Evolutionary conservation across 2,888 invertebrate species (phyloP), one percentile per base, ranked within the genome.

Genomic region (Mythimna lalbum): DNA sequence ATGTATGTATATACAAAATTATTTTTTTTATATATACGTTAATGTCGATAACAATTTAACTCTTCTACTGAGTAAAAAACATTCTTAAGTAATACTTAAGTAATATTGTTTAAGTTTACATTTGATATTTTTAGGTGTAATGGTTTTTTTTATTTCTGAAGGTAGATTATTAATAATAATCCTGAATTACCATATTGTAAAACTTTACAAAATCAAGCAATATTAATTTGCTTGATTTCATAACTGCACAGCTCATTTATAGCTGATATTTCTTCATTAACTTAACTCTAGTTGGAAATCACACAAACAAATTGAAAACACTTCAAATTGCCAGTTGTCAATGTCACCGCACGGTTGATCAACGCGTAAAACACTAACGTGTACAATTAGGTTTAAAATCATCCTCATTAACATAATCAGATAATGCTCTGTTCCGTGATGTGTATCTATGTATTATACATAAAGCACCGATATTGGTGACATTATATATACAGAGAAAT

Each of bases 361-460:
- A 74, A 56, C 68, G 70, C 63, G 63, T 69, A 71, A 76, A 82
- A 82, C 83, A 76, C 84, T 79, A 83, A 67, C 84, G 76, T 74
- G 63, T 67, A 86, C 86, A 87, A 88, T 89, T 87, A 87, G 84
- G 83, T 89, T 87, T 88, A 81, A 86, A 88, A 88, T 85, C 85
- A 83, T 78, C 83, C 81, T 86, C 85, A 87, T 89, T 89, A 89
- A 69, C 87, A 86, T 84, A 83, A 84, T 89, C 87, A 82, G 84
- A 87, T 88, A 88, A 86, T 84, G 72, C 73, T 74, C 64, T 67
- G 81, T 76, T 63, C 80, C 61, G 63, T 55, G 71, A 63, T 80
- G 66, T 49, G 31, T 77, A 68, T 62, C 52, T 77, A 53, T 31
- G 27, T 53, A 19, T 9, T 57, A 62, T 66, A 73, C 52, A 50